phyloP scores from a whole-genome alignment of 2,113 vertebrate genomes.

The Struthidea cinerea region DNA sequence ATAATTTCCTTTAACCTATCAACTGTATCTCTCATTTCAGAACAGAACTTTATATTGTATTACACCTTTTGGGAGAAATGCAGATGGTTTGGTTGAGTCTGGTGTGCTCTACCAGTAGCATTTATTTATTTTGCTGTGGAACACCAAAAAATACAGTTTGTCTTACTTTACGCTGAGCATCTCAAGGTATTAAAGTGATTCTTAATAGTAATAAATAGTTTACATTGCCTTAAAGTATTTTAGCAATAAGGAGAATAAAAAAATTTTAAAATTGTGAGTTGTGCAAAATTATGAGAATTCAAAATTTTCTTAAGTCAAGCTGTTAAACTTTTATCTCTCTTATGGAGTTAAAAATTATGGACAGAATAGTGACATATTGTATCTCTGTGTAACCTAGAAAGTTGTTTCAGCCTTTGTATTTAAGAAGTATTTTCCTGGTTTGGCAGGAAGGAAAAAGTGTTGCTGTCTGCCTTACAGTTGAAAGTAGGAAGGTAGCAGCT shows the following conservation, averaged over 20 bases:
- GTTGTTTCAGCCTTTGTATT: neutral
- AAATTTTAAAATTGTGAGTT: neutral
- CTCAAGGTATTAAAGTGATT: neutral
- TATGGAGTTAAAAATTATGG: neutral
- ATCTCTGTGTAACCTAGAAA: neutral
- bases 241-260: neutral
- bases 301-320: neutral
- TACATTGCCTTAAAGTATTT: neutral
- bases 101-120: rapidly evolving
- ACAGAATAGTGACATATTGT: neutral
- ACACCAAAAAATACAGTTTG: neutral
- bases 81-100: neutral
- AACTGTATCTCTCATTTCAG: neutral
- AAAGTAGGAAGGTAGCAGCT: neutral
- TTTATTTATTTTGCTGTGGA: neutral
- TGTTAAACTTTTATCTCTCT: neutral
- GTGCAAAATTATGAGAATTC: neutral
- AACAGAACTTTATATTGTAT: neutral
- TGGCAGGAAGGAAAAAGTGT: neutral
- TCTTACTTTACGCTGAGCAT: neutral
- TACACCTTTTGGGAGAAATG: neutral
- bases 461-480: neutral
- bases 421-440: neutral
- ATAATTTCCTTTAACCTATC: neutral
- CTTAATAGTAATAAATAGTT: neutral